Conservation (phyloP, 2,113 vertebrate genomes). For the Rutilus rutilus region DNA sequence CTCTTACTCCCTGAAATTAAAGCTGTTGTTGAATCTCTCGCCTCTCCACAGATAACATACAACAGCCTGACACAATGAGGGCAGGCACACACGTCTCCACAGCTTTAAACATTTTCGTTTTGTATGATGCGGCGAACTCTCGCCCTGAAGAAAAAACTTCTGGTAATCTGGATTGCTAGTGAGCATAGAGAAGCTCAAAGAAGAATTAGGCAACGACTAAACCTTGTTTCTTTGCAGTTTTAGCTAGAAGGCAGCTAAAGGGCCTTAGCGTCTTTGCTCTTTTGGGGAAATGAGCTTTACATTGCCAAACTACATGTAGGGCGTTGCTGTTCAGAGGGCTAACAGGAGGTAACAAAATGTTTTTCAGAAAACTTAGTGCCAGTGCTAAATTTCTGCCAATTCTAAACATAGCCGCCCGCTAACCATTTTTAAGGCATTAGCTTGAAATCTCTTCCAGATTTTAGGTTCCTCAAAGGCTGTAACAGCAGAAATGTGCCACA, state of each 20-base stretch:
- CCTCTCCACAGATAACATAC: constrained; percentile 13
- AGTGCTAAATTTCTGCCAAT: background rate
- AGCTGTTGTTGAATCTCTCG: constrained; percentile 23
- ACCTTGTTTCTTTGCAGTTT: constrained; percentile 12
- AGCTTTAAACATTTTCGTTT: constrained; percentile 33
- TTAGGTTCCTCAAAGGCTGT: background rate
- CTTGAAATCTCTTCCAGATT: background rate
- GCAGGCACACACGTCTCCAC: constrained; percentile 33
- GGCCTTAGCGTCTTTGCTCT: constrained; percentile 1
- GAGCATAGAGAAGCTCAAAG: constrained; percentile 13
- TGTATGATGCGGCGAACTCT: background rate
- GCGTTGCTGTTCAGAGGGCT: background rate
- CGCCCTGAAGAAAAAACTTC: background rate
- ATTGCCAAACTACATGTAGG: background rate
- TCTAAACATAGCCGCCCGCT: background rate
- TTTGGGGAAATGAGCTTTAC: background rate
- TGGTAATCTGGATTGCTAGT: constrained; percentile 33
- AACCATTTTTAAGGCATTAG: background rate
- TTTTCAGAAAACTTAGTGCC: background rate
- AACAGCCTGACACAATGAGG: constrained; percentile 51
- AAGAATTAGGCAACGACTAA: constrained; percentile 2
- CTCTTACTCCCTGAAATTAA: constrained; percentile 17
- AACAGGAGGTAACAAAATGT: background rate
- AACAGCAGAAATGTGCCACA: background rate
- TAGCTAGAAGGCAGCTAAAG: constrained; percentile 10